These are phyloP conservation scores for Tubulanus polymorphus DNA, from an alignment of 2,888 invertebrate genomes.

Conservation along the genomic window DNA sequence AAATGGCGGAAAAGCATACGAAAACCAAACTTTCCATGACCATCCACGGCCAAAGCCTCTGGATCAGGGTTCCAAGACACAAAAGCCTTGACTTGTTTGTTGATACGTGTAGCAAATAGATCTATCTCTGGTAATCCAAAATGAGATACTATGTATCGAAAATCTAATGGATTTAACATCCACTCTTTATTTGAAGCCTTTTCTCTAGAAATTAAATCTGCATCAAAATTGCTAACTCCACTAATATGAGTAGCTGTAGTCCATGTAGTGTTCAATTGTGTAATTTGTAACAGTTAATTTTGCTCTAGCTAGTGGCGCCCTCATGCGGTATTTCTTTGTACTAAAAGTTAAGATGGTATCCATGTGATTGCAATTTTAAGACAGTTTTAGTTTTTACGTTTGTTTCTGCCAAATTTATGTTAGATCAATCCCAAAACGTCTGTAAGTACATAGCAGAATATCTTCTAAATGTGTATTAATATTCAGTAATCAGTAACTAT, in stretches of 20 bases:
- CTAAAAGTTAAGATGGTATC: no score
- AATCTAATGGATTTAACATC: not conserved
- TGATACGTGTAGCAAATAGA: conserved; percentile 10
- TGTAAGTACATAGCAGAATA: no score
- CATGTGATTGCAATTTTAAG: no score
- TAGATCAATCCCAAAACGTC: no score
- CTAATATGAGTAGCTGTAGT: not conserved
- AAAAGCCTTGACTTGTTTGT: not conserved
- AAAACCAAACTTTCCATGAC: not conserved
- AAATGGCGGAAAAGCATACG: conserved; percentile 1
- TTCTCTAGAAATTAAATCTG: conserved; percentile 3
- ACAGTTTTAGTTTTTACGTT: no score
- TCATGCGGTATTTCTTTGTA: no score
- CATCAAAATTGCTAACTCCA: not conserved
- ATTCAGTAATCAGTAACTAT: no score
- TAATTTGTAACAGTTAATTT: no score
- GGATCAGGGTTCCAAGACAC: conserved; percentile 3
- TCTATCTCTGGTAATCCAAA: not conserved
- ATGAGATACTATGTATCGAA: not conserved
- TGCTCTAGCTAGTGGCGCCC: no score
- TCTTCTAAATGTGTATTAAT: no score
- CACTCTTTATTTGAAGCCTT: conserved; percentile 7
- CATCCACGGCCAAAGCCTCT: conserved; percentile 1
- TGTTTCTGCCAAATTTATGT: no score
- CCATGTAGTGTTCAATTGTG: no score